phyloP scores from a whole-genome alignment of 2,797 vertebrate genomes.

The Catostomus latipinnis region DNA sequence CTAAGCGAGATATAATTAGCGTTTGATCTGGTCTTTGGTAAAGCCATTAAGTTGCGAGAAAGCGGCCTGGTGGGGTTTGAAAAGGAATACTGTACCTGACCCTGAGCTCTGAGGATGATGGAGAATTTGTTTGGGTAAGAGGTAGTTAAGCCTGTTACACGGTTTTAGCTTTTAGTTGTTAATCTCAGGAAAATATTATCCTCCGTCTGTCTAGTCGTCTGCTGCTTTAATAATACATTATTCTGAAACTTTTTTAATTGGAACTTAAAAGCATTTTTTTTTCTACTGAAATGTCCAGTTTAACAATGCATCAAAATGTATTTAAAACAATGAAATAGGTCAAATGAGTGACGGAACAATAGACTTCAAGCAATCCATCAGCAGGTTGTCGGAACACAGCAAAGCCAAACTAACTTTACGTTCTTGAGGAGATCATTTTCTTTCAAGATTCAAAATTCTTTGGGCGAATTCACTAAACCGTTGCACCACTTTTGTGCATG shows the following conservation, averaged over 20 bases:
- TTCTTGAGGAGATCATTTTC: conserved; percentile 2
- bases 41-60: conserved; percentile 33
- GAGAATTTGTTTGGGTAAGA: conserved; percentile 14
- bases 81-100: conserved; percentile 29
- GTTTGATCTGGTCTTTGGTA: conserved; percentile 52
- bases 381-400: conserved; percentile 39
- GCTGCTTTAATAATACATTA: background rate
- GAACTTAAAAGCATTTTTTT: background rate
- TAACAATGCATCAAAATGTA: background rate
- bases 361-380: conserved; percentile 50
- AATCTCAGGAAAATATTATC: background rate
- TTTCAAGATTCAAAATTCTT: background rate
- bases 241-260: background rate
- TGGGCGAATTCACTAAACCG: background rate
- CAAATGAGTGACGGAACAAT: conserved; percentile 51
- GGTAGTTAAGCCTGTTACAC: background rate
- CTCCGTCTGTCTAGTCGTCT: background rate
- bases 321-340: conserved; percentile 35
- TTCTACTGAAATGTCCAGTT: conserved; percentile 17
- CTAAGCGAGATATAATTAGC: conserved; percentile 53
- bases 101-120: background rate
- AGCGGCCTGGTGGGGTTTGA: conserved; percentile 2
- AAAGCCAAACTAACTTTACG: conserved; percentile 40
- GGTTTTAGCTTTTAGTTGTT: background rate
- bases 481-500: background rate